phyloP scores from a whole-genome alignment of 2,888 invertebrate species.

The Tachina grossa region DNA sequence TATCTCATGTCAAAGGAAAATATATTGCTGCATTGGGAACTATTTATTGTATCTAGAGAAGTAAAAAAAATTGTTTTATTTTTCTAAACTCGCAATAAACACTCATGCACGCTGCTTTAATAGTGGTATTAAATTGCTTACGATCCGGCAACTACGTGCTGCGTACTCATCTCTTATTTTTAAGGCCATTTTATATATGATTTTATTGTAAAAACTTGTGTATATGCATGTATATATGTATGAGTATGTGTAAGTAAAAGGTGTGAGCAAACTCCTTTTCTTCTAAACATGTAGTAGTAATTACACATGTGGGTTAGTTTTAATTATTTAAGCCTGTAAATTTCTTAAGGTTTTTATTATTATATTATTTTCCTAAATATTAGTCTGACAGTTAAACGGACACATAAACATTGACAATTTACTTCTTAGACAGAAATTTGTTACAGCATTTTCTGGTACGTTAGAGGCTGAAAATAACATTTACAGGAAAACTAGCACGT shows the following conservation, averaged over 20 bases:
- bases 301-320: background rate
- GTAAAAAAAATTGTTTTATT: no score
- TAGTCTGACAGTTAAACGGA: background rate
- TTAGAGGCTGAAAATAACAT: background rate
- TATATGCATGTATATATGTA: background rate
- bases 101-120: no score
- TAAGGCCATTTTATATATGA: background rate
- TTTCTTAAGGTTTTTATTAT: background rate
- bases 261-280: background rate
- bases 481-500: constrained; percentile 41
- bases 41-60: no score
- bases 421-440: constrained; percentile 36
- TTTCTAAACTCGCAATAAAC: no score
- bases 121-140: no score
- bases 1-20: no score
- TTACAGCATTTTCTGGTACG: constrained; percentile 13
- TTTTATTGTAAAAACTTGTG: background rate
- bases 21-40: no score
- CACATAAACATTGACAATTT: constrained; percentile 22
- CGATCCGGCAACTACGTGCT: no score
- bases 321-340: background rate
- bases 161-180: no score
- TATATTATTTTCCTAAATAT: background rate
- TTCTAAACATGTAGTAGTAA: background rate
- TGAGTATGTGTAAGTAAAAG: no score